phyloP scores from a whole-genome alignment of 2,113 vertebrate genomes.

The Chitala chitala region DNA sequence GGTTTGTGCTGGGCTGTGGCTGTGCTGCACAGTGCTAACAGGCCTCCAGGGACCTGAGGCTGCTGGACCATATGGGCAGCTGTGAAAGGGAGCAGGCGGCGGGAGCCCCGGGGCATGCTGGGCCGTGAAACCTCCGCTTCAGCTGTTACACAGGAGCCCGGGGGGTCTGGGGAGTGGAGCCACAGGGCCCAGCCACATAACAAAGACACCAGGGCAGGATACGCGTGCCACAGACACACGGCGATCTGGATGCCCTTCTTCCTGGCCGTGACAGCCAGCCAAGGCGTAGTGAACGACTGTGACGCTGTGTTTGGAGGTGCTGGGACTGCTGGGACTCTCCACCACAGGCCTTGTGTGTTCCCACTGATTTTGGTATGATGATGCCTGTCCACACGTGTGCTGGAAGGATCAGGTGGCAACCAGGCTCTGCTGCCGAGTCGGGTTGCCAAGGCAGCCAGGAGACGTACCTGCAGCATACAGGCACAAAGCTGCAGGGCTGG shows the following conservation, averaged over 20 bases:
- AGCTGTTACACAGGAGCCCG: conserved; percentile 86
- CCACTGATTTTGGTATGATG: too few relatives aligned
- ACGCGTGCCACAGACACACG: neutral
- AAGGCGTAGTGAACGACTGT: too few relatives aligned
- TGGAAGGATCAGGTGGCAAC: neutral
- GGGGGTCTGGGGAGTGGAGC: conserved; percentile 70
- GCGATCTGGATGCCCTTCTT: neutral
- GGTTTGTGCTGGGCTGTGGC: conserved; percentile 64
- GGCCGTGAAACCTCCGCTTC: conserved; percentile 75
- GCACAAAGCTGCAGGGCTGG: neutral
- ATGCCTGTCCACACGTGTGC: too few relatives aligned
- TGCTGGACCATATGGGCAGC: conserved; percentile 94
- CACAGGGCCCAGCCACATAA: conserved; percentile 42
- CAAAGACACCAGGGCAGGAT: conserved; percentile 49
- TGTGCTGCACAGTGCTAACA: conserved; percentile 87
- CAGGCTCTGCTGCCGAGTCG: neutral
- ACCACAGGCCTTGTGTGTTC: neutral
- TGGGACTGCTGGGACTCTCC: too few relatives aligned
- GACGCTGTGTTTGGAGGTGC: too few relatives aligned
- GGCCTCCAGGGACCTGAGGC: conserved; percentile 80
- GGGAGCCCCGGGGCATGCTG: conserved; percentile 80
- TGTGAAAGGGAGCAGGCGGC: conserved; percentile 79
- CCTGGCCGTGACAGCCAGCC: too few relatives aligned
- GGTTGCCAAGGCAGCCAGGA: conserved; percentile 19
- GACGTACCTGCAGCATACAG: too few relatives aligned